These are phyloP conservation scores for Pachypeltis micranthus DNA, from an alignment of 1,140 invertebrate species.

Conservation along the genomic window DNA sequence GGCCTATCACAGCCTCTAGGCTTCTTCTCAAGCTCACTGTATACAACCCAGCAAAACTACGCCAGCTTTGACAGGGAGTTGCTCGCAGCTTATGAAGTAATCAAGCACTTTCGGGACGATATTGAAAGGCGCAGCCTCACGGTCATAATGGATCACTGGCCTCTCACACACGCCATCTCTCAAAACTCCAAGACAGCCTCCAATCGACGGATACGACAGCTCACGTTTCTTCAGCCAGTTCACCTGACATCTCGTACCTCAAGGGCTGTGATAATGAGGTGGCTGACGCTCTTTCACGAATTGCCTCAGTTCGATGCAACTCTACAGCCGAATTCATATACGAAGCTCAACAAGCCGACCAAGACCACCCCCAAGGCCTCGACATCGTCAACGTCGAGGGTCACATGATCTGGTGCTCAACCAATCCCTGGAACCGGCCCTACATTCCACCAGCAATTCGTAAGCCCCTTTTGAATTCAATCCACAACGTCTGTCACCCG, in stretches of 20 bases:
- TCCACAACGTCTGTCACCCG: not conserved
- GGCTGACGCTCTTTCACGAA: not conserved
- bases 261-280: not conserved
- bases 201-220: slow-evolving; percentile 27
- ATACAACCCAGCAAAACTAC: slow-evolving; percentile 31
- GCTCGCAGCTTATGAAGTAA: slow-evolving; percentile 35
- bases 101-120: slow-evolving; percentile 36
- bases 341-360: not conserved
- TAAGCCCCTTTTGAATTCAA: not conserved
- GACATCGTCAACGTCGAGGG: not conserved
- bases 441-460: not conserved
- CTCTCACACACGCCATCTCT: slow-evolving; percentile 28
- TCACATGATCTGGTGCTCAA: not conserved
- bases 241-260: slow-evolving; percentile 29
- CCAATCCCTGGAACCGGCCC: not conserved
- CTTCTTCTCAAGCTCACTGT: slow-evolving; percentile 36
- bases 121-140: slow-evolving; percentile 33
- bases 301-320: not conserved
- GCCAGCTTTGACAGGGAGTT: slow-evolving; percentile 37
- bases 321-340: not conserved
- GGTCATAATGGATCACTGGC: slow-evolving; percentile 36
- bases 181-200: slow-evolving; percentile 28
- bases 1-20: slow-evolving; percentile 29
- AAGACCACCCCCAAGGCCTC: too few species aligned
- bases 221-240: slow-evolving; percentile 34